Evolutionary conservation across 2,113 vertebrate species (phyloP).

Genomic region (Pterophyllum scalare): DNA sequence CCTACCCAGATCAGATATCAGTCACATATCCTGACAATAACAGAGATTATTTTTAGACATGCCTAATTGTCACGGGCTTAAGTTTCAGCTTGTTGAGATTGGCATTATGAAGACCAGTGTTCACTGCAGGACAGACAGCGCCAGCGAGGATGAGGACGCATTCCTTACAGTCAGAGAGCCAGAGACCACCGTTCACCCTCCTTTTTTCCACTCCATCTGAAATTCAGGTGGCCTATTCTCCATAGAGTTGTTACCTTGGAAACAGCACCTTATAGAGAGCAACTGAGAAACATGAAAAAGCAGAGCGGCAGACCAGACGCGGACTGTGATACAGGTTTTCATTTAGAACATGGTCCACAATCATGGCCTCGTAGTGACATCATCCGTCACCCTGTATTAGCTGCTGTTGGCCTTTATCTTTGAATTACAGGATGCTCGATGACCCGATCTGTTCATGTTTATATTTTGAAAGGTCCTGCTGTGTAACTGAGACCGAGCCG

Average conservation of each 20-base stretch:
- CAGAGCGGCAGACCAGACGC: conserved; percentile 28
- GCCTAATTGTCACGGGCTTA: background rate
- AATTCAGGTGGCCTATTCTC: conserved; percentile 80
- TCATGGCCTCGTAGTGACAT: background rate
- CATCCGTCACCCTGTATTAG: conserved; percentile 2
- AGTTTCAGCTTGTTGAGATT: background rate
- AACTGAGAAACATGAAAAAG: conserved; percentile 43
- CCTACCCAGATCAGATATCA: background rate
- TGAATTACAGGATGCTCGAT: background rate
- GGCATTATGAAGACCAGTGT: background rate
- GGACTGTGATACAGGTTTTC: conserved; percentile 25
- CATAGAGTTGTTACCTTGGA: conserved; percentile 83
- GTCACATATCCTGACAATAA: background rate
- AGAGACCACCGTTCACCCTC: conserved; percentile 39
- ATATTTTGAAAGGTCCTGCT: background rate
- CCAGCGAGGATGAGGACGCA: conserved; percentile 8
- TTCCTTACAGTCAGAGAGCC: conserved; percentile 13
- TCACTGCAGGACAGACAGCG: background rate
- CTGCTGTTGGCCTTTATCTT: background rate
- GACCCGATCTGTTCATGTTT: conserved; percentile 5
- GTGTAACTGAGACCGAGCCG: conserved; percentile 12
- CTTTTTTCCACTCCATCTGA: conserved; percentile 50
- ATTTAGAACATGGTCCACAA: background rate
- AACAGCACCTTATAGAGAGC: conserved; percentile 81
- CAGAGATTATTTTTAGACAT: background rate